Evolutionary conservation across 2,113 vertebrate species (phyloP).

Genomic region (Oreochromis niloticus): DNA sequence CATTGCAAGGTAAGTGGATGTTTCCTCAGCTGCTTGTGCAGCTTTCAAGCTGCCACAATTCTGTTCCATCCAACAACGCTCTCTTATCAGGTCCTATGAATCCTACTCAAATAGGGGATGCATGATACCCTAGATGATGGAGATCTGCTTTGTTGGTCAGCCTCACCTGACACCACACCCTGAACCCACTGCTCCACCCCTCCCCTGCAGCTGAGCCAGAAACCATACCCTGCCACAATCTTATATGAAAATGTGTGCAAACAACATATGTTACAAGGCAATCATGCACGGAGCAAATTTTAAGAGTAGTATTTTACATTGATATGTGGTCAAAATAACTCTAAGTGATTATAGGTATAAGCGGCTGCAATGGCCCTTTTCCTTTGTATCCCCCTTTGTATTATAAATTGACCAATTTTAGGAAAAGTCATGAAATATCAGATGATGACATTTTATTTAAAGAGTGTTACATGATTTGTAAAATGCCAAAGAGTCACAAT

Average conservation of each 20-base stretch:
- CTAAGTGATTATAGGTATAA: background rate
- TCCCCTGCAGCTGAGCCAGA: background rate
- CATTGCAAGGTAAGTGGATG: background rate
- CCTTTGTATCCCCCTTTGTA: background rate
- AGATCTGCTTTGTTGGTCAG: background rate
- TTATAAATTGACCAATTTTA: background rate
- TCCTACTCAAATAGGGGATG: background rate
- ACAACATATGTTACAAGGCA: background rate
- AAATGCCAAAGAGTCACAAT: background rate
- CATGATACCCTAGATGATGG: background rate
- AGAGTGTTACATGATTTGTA: background rate
- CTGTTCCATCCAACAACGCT: background rate
- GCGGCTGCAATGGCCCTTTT: rapidly evolving
- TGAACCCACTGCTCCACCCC: background rate
- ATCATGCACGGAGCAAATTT: background rate
- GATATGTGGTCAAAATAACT: background rate
- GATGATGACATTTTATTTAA: background rate
- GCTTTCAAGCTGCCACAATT: background rate
- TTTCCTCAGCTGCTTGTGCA: background rate
- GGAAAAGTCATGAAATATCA: background rate
- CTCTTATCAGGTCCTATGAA: background rate
- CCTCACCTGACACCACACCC: background rate
- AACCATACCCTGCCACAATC: background rate
- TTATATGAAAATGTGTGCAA: background rate
- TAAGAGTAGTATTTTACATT: background rate